phyloP scores from a whole-genome alignment of 2,797 vertebrate genomes.

The Siniperca scherzeri region DNA sequence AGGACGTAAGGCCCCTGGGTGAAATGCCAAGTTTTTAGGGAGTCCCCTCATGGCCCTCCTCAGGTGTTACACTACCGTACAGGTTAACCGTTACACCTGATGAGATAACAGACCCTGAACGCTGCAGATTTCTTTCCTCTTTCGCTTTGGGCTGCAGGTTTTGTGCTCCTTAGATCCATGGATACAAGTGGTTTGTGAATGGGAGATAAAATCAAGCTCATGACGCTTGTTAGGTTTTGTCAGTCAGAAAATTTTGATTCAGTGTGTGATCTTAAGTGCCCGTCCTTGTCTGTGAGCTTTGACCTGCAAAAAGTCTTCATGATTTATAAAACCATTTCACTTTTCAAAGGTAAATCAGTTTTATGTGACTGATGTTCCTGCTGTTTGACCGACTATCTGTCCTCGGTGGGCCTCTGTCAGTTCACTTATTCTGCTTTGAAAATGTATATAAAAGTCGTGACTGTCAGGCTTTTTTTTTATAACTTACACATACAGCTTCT shows the following conservation, averaged over 20 bases:
- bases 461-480: constrained; percentile 14
- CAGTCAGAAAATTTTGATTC: neutral
- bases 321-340: neutral
- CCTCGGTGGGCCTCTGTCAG: neutral
- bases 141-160: neutral
- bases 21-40: too few species aligned
- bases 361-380: neutral
- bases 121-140: neutral
- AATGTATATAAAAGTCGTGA: neutral
- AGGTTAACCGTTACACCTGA: too few species aligned
- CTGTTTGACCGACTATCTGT: constrained; percentile 9
- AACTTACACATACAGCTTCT: neutral
- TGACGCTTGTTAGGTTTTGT: neutral
- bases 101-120: neutral
- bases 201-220: neutral
- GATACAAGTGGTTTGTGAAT: constrained; percentile 9
- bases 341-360: neutral
- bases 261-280: neutral
- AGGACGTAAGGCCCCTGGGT: too few species aligned
- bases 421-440: constrained; percentile 14
- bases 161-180: neutral
- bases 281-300: neutral
- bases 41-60: too few species aligned
- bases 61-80: neutral
- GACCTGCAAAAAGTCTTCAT: neutral